Percentiles rank a stretch among this genome's conserved stretches.
Conservation (phyloP, 2,113 vertebrate genomes). For the Platysternon megacephalum region DNA sequence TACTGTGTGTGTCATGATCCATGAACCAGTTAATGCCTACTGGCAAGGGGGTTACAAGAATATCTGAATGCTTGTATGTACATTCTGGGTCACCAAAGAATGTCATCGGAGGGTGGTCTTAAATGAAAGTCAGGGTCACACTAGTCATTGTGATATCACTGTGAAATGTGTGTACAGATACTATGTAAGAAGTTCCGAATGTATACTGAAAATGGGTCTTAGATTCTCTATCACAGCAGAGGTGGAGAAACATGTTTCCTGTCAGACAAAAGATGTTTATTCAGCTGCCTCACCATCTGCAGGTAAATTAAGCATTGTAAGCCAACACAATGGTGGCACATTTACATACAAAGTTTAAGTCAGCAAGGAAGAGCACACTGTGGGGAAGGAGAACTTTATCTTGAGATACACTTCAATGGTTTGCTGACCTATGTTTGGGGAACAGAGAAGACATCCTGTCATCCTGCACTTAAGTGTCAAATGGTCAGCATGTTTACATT, state of each 20-base stretch:
- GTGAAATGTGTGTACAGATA: neutral
- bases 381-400: neutral
- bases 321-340: neutral
- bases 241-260: neutral
- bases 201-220: neutral
- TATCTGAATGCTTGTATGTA: neutral
- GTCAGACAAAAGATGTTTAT: neutral
- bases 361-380: neutral
- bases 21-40: neutral
- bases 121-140: neutral
- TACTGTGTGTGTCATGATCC: neutral
- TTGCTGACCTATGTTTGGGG: neutral
- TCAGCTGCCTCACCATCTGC: neutral
- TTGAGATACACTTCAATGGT: neutral
- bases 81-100: neutral
- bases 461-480: neutral
- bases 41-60: neutral
- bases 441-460: neutral
- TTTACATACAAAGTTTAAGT: neutral
- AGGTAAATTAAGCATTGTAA: neutral
- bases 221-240: neutral
- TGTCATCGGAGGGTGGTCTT: neutral
- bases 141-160: neutral
- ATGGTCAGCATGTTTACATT: neutral
- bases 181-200: neutral